These are phyloP conservation scores for Drosophila murphyi DNA, from an alignment of 1,140 invertebrate genomes.

Conservation along the genomic window DNA sequence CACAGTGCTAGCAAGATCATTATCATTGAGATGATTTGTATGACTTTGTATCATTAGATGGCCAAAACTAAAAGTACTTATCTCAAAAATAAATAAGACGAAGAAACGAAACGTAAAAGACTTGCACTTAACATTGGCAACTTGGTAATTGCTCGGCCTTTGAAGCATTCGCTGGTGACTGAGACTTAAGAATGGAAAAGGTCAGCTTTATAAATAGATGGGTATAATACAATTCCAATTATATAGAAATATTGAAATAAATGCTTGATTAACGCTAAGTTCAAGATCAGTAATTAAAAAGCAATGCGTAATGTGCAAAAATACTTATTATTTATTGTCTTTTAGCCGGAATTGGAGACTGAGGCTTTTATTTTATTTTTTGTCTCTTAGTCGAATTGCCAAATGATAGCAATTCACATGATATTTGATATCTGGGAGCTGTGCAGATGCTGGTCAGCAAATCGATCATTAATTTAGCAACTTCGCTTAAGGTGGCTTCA, in stretches of 20 bases:
- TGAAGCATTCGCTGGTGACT: conserved; percentile 28
- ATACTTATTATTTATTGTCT: conserved; percentile 20
- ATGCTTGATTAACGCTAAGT: conserved; percentile 55
- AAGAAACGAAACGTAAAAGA: conserved; percentile 5
- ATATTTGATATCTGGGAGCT: conserved; percentile 28
- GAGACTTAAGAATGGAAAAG: conserved; percentile 41
- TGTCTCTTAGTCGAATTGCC: conserved; percentile 28
- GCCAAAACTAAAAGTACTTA: conserved; percentile 5
- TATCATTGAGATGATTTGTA: conserved; percentile 29
- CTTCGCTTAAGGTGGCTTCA: conserved; percentile 51
- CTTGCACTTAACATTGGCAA: conserved; percentile 49
- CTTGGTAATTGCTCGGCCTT: conserved; percentile 54
- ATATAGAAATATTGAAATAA: conserved; percentile 44
- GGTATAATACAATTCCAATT: conserved; percentile 46
- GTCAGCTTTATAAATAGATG: conserved; percentile 25
- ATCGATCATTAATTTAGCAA: conserved; percentile 50
- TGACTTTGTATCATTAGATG: conserved; percentile 22
- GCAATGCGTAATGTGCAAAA: conserved; percentile 36
- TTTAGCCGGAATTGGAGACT: conserved; percentile 34
- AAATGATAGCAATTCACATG: conserved; percentile 31
- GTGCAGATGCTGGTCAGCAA: conserved; percentile 4
- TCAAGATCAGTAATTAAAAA: conserved; percentile 51
- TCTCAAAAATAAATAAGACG: background rate
- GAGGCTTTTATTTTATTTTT: conserved; percentile 7
- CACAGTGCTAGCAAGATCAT: conserved; percentile 7